Conservation (phyloP, 2,888 invertebrate species). For the Stenotaenia linearis region DNA sequence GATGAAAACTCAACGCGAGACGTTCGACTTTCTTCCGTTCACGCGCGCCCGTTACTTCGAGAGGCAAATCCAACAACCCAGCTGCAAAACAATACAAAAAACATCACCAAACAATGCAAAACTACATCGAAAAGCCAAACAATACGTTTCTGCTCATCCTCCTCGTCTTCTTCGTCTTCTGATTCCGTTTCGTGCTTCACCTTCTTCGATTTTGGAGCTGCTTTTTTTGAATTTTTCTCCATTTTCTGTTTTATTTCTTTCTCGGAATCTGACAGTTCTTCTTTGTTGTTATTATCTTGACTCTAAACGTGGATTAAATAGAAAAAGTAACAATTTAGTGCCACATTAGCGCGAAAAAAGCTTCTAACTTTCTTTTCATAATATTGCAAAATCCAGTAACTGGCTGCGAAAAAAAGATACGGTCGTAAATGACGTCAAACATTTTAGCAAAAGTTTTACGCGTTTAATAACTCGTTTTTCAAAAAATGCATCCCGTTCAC, state of each 20-base stretch:
- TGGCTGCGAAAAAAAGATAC: too few relatives aligned
- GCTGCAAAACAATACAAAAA: constrained; percentile 38
- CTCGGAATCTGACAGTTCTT: not conserved
- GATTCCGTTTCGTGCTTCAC: not conserved
- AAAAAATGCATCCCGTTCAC: too few relatives aligned
- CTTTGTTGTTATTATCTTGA: not conserved
- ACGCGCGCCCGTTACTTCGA: constrained; percentile 46
- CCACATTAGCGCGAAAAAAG: too few relatives aligned
- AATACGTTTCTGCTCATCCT: not conserved
- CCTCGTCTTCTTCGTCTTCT: not conserved
- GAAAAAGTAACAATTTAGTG: not conserved
- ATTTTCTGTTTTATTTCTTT: not conserved
- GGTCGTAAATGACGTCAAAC: not conserved
- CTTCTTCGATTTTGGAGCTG: not conserved
- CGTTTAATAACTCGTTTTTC: too few relatives aligned
- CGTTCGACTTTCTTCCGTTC: constrained; percentile 48
- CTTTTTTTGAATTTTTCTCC: not conserved
- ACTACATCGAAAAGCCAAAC: too few relatives aligned
- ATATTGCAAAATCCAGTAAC: too few relatives aligned
- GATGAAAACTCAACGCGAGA: constrained; percentile 40
- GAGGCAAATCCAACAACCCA: constrained; percentile 46
- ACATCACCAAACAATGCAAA: not conserved
- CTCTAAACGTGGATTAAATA: not conserved
- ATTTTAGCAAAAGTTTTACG: too few relatives aligned
- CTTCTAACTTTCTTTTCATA: too few relatives aligned